Percentiles rank a stretch among this genome's conserved stretches.
Evolutionary conservation across 2,113 vertebrate genomes (phyloP).

Genomic region (Cnemophilus loriae): DNA sequence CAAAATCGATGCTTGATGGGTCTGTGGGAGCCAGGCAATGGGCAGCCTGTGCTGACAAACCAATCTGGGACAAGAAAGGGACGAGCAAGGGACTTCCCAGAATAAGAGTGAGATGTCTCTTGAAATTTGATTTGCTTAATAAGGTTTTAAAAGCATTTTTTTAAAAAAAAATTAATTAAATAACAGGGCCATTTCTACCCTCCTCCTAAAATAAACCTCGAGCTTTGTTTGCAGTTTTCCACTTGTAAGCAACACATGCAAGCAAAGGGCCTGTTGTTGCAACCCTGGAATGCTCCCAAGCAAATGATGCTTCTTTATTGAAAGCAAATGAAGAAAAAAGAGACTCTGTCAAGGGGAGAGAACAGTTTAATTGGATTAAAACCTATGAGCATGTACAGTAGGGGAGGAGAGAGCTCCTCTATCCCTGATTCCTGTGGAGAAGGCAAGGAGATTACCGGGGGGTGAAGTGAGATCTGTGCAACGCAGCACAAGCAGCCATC

Average conservation of each 20-base stretch:
- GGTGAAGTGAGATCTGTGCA: background rate
- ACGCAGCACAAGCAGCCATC: constrained; percentile 35
- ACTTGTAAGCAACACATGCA: constrained; percentile 52
- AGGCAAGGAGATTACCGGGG: constrained; percentile 5
- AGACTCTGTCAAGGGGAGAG: constrained; percentile 55
- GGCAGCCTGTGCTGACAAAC: constrained; percentile 46
- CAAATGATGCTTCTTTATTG: constrained; percentile 72
- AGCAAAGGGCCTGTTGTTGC: constrained; percentile 55
- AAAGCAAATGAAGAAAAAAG: constrained; percentile 74
- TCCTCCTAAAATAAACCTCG: constrained; percentile 49
- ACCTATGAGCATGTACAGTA: constrained; percentile 62
- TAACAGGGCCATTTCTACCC: constrained; percentile 56
- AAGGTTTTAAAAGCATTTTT: constrained; percentile 63
- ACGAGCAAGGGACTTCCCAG: constrained; percentile 8
- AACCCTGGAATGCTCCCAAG: constrained; percentile 72
- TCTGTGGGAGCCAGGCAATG: constrained; percentile 24
- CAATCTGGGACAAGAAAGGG: constrained; percentile 26
- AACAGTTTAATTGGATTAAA: constrained; percentile 71
- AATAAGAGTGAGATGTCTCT: constrained; percentile 42
- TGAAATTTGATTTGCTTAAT: constrained; percentile 70
- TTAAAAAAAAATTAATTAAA: constrained; percentile 35
- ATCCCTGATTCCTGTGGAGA: constrained; percentile 37
- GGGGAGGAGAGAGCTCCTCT: constrained; percentile 36
- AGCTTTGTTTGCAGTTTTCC: constrained; percentile 61
- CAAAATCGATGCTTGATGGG: constrained; percentile 49